A percentile compares a stretch with the other conserved stretches of the same genome.
Conservation (phyloP, 2,797 vertebrate genomes). For the Siniperca scherzeri region DNA sequence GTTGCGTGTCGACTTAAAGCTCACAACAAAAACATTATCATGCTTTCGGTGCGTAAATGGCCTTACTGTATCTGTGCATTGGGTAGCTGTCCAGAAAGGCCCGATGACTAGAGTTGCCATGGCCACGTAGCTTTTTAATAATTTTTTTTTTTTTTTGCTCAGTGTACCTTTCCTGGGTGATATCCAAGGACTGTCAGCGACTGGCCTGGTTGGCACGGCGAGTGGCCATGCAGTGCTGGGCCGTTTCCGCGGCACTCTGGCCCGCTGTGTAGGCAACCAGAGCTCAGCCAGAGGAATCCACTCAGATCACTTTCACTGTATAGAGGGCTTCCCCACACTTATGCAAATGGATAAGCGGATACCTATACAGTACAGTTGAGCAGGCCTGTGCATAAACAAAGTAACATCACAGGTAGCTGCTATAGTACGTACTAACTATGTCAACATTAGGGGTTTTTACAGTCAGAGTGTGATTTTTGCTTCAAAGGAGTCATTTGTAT, state of each 20-base stretch:
- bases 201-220: constrained; percentile 75
- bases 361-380: constrained; percentile 20
- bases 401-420: constrained; percentile 9
- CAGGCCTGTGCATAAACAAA: background rate
- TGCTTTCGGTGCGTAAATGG: background rate
- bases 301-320: constrained; percentile 71
- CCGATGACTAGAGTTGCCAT: constrained; percentile 63
- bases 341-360: constrained; percentile 21
- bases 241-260: constrained; percentile 64
- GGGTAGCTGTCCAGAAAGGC: constrained; percentile 43
- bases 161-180: constrained; percentile 72
- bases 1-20: background rate
- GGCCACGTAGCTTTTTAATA: constrained; percentile 40
- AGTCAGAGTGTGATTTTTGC: background rate
- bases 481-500: constrained; percentile 32
- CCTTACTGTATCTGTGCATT: constrained; percentile 10
- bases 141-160: constrained; percentile 8
- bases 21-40: background rate
- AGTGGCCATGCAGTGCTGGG: constrained; percentile 59
- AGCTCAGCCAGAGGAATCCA: constrained; percentile 78
- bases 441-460: background rate
- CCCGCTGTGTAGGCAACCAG: constrained; percentile 66
- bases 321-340: constrained; percentile 67
- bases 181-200: constrained; percentile 72
- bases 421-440: background rate